Evolutionary conservation across 2,113 vertebrate species (phyloP), one percentile per base, ranked within the genome.

Genomic region (Hippolais icterina): DNA sequence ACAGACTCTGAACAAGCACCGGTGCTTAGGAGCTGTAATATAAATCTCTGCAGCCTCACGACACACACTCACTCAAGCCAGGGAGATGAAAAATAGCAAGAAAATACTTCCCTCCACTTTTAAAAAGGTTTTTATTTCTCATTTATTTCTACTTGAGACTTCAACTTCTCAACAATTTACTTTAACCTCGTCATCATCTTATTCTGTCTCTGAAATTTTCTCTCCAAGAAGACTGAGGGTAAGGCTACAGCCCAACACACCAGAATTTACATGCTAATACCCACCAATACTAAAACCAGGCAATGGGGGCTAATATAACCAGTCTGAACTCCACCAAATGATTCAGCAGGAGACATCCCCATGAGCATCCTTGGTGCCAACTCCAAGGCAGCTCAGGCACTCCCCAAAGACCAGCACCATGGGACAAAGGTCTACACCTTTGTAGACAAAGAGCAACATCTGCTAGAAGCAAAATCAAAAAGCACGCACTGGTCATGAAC

Each of bases 51-150:
- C 76, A 87, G 88, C 86, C 65, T 70, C 75, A 24, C 0, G 33
- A 93, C 90, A 88, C 76, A 75, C 69, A 68, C 83, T 94, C 95
- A 93, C 83, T 96, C 90, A 95, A 96, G 92, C 68, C 94, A 94
- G 88, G 65, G 94, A 95, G 72, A 94, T 95, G 93, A 97, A 96
- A 96, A 96, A 97, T 93, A 90, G 93, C 90, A 71, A 90, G 92
- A 95, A 95, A 95, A 97, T 93, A 94, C 92, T 87, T 93, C 53
- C 64, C 61, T 94, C 60, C 86, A 46, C 80, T 83, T 95, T 90
- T 90, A 94, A 94, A 97, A 96, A 95, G 65, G 65, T 74, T 71
- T 96, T 95, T 95, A 93, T 90, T 96, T 69, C 92, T 94, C 83
- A 97, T 96, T 96, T 94, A 77, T 96, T 97, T 94, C 93, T 79